Conservation (phyloP, 2,797 vertebrate species). For the Apogon hyalosoma region DNA sequence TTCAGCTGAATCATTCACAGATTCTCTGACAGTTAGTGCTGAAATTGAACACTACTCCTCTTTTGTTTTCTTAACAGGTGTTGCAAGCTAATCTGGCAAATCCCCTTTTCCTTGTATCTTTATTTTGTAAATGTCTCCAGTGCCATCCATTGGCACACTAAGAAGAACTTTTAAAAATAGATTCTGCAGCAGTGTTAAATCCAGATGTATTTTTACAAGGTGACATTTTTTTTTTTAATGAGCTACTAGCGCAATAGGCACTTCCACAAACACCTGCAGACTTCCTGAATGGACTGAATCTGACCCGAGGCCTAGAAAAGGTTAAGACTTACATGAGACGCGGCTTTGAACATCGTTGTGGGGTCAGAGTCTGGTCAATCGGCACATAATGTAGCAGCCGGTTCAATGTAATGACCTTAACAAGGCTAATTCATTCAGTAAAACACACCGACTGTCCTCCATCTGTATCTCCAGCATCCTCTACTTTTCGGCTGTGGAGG, state of each 20-base stretch:
- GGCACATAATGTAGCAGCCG: slow-evolving; percentile 18
- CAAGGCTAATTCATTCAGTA: slow-evolving; percentile 50
- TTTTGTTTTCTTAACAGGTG: slow-evolving; percentile 20
- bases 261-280: slow-evolving; percentile 21
- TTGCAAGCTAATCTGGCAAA: slow-evolving; percentile 44
- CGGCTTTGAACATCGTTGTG: slow-evolving; percentile 24
- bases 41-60: slow-evolving; percentile 25
- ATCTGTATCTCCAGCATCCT: slow-evolving; percentile 41
- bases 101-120: not conserved
- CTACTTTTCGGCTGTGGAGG: slow-evolving; percentile 38
- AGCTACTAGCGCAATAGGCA: slow-evolving; percentile 13
- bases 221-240: slow-evolving; percentile 38
- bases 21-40: slow-evolving; percentile 21
- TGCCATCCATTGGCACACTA: slow-evolving; percentile 13
- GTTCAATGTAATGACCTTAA: slow-evolving; percentile 53
- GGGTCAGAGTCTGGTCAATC: slow-evolving; percentile 57
- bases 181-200: slow-evolving; percentile 5
- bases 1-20: slow-evolving; percentile 44
- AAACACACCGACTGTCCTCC: slow-evolving; percentile 39
- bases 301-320: slow-evolving; percentile 25
- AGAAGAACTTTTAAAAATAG: slow-evolving; percentile 21
- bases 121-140: slow-evolving; percentile 11
- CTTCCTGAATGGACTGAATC: slow-evolving; percentile 26
- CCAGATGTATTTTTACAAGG: slow-evolving; percentile 8
- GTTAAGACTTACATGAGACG: slow-evolving; percentile 43